Conservation (phyloP, 2,113 vertebrate species). For the Oncorhynchus masou region DNA sequence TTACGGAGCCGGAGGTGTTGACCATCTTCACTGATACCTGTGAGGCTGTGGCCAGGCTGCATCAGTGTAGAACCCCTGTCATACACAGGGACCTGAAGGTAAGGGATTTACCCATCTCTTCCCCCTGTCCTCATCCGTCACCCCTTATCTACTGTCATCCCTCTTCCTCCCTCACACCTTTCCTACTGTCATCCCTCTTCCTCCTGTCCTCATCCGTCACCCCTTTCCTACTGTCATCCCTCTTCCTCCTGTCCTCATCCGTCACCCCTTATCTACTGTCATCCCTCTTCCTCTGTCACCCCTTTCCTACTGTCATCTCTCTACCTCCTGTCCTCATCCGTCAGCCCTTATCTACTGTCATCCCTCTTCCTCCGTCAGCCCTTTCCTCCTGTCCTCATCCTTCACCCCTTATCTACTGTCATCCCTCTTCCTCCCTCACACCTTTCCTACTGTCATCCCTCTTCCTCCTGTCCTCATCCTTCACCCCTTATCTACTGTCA, state of each 20-base stretch:
- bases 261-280: background rate
- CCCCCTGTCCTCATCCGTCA: background rate
- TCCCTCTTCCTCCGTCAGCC: too few relatives aligned
- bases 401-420: too few relatives aligned
- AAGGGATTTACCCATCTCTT: background rate
- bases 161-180: background rate
- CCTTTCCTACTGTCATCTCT: too few relatives aligned
- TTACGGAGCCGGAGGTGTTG: constrained; percentile 86
- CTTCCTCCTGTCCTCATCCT: too few relatives aligned
- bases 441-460: too few relatives aligned
- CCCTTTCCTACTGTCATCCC: background rate
- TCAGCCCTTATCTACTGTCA: too few relatives aligned
- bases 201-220: too few relatives aligned
- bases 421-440: too few relatives aligned
- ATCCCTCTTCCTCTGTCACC: background rate
- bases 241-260: too few relatives aligned
- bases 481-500: too few relatives aligned
- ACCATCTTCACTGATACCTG: constrained; percentile 93
- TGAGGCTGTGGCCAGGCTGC: constrained; percentile 92
- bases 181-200: background rate
- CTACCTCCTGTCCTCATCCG: too few relatives aligned
- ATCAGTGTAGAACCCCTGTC: constrained; percentile 95
- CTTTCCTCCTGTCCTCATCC: too few relatives aligned
- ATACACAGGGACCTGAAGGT: constrained; percentile 97
- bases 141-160: background rate